Evolutionary conservation across 2,113 vertebrate species (phyloP).

Genomic region (Sapayoa aenigma): DNA sequence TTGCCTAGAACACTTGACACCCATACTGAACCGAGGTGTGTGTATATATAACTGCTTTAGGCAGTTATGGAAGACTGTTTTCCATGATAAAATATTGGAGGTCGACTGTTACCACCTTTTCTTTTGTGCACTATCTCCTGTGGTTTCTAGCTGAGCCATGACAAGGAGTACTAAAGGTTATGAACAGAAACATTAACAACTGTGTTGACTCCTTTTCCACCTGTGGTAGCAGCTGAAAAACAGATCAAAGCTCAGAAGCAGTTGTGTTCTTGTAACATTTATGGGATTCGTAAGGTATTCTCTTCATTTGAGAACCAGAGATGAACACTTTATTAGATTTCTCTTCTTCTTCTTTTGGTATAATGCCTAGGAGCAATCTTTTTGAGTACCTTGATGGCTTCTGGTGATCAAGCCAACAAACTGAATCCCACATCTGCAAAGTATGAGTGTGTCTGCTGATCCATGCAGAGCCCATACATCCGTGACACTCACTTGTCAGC

Average conservation of each 20-base stretch:
- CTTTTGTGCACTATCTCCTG: neutral
- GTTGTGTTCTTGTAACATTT: conserved; percentile 31
- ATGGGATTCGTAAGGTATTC: conserved; percentile 30
- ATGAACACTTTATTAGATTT: conserved; percentile 44
- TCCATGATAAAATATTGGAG: neutral
- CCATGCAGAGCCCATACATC: neutral
- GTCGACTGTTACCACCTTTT: neutral
- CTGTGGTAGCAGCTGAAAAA: conserved; percentile 24
- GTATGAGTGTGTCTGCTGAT: neutral
- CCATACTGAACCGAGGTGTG: neutral
- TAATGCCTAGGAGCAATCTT: neutral
- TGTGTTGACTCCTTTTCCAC: conserved; percentile 4
- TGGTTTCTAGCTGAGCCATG: neutral
- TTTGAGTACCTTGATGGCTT: conserved; percentile 17
- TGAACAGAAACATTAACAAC: conserved; percentile 4
- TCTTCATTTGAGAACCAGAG: conserved; percentile 41
- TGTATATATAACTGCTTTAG: fast-evolving
- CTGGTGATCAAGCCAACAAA: conserved; percentile 15
- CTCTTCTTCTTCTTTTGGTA: conserved; percentile 23
- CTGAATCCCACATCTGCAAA: neutral
- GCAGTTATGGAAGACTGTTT: neutral
- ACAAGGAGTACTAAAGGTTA: neutral
- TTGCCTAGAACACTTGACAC: neutral
- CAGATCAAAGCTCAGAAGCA: conserved; percentile 26
- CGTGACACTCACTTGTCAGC: neutral